Evolutionary conservation across 1,140 invertebrate genomes (phyloP), one percentile per base, ranked within the genome.

Genomic region (Ceratoteleas bidentatus): DNA sequence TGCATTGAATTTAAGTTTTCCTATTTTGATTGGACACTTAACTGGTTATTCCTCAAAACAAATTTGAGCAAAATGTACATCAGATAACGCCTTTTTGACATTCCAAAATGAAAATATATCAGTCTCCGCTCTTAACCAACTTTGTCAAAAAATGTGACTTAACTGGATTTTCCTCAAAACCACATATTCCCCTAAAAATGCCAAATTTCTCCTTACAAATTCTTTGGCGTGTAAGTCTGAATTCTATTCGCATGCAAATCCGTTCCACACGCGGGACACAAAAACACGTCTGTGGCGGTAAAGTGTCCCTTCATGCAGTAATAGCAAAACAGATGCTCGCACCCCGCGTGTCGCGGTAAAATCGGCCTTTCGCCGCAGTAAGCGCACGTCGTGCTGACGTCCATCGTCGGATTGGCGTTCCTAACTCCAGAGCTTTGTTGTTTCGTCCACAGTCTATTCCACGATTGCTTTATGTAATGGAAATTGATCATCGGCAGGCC

Each of bases 261-360:
- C 0, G 43, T 33, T 11, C 75, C 75, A 64, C 90, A 91, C 0
- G 34, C 24, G 0, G 84, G 78, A 77, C 90, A 91, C 6, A 81
- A 70, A 57, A 90, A 91, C 0, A 70, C 73, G 11, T 82, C 84
- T 13, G 74, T 86, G 0, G 85, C 87, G 5, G 84, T 87, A 36
- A 92, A 92, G 45, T 88, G 84, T 2, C 89, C 89, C 33, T 86
- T 84, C 13, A 92, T 76, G 60, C 91, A 92, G 49, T 92, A 92
- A 62, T 91, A 91, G 62, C 91, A 92, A 76, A 90, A 92, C 32
- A 91, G 54, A 66, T 92, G 90, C 15, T 85, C 60, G 40, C 91
- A 92, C 4, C 89, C 90, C 6, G 91, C 90, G 56, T 90, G 87
- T 11, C 80, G 83, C 0, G 91, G 91, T 32, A 91, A 72, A 66